Percentiles rank a stretch among this genome's conserved stretches.
These are phyloP conservation scores for Latheticus oryzae DNA, from an alignment of 2,888 invertebrate genomes.

Conservation along the genomic window DNA sequence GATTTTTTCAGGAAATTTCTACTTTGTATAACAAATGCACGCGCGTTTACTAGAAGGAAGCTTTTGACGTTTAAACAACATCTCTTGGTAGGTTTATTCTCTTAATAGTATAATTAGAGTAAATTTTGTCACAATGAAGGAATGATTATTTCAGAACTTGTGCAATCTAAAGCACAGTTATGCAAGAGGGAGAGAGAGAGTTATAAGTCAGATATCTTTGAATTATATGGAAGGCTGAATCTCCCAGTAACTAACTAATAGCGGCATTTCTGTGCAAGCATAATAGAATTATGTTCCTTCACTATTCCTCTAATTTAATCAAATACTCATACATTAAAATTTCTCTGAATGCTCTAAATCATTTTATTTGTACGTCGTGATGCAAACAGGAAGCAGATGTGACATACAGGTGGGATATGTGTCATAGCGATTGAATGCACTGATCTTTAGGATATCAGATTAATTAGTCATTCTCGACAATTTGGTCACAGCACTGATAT, in stretches of 20 bases:
- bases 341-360: slow-evolving; percentile 32
- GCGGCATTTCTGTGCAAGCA: slow-evolving; percentile 35
- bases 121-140: slow-evolving; percentile 25
- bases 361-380: slow-evolving; percentile 37
- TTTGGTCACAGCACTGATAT: slow-evolving; percentile 6
- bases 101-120: too few species aligned
- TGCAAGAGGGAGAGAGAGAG: slow-evolving; percentile 22
- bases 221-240: slow-evolving; percentile 32
- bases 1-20: slow-evolving; percentile 1
- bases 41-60: too few species aligned
- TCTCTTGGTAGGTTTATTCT: too few species aligned
- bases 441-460: slow-evolving; percentile 18
- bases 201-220: slow-evolving; percentile 31
- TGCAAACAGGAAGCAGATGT: too few species aligned
- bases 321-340: slow-evolving; percentile 32
- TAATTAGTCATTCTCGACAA: slow-evolving; percentile 12
- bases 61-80: too few species aligned
- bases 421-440: too few species aligned
- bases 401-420: too few species aligned
- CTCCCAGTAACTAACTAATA: slow-evolving; percentile 35
- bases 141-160: slow-evolving; percentile 34
- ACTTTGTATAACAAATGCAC: too few species aligned
- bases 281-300: slow-evolving; percentile 37
- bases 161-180: slow-evolving; percentile 23
- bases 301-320: slow-evolving; percentile 34